Conservation (phyloP, 2,113 vertebrate genomes). For the Agapornis roseicollis region DNA sequence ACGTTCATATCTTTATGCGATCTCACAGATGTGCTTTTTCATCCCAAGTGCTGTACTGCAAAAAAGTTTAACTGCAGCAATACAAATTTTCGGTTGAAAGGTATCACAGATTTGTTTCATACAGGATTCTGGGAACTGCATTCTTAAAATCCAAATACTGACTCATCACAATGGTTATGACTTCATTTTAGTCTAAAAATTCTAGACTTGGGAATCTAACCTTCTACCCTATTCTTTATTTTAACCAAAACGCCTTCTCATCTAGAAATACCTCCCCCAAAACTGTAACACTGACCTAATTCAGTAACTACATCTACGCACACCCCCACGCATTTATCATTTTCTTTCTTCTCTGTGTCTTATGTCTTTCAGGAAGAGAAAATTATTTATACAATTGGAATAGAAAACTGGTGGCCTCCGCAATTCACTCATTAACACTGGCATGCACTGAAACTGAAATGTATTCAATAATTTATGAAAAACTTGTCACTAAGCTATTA, state of each 20-base stretch:
- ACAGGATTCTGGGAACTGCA: not conserved
- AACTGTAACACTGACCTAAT: conserved; percentile 59
- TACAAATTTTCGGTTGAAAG: not conserved
- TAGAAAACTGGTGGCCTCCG: not conserved
- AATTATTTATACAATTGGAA: not conserved
- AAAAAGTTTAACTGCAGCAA: not conserved
- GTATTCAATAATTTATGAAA: not conserved
- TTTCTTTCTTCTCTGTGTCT: not conserved
- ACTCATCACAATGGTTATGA: not conserved
- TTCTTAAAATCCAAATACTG: not conserved
- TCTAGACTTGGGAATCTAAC: not conserved
- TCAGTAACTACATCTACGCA: conserved; percentile 1
- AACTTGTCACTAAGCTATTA: not conserved
- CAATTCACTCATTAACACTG: not conserved
- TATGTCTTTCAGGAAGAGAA: not conserved
- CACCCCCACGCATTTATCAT: not conserved
- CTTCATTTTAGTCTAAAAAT: not conserved
- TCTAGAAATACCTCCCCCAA: conserved; percentile 17
- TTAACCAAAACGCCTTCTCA: not conserved
- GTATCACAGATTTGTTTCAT: not conserved
- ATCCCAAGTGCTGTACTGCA: not conserved
- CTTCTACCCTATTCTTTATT: not conserved
- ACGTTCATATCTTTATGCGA: rapidly evolving
- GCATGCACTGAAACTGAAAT: not conserved
- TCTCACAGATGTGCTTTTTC: not conserved